phyloP scores from a whole-genome alignment of 2,888 invertebrate species.

The Lepidonotus clava region DNA sequence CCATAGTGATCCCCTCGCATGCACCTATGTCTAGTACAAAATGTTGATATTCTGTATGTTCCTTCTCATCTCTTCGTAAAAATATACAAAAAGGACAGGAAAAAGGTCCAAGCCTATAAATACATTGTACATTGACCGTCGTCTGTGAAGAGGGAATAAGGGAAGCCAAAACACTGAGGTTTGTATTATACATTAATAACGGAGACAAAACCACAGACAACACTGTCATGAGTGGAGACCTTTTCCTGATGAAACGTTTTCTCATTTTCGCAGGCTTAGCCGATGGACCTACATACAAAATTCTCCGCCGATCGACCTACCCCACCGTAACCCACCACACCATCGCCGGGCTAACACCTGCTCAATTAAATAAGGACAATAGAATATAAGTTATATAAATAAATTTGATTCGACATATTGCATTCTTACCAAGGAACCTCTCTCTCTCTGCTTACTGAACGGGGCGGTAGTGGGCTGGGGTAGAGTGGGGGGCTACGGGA shows the following conservation, averaged over 20 bases:
- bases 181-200: background rate
- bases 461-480: slow-evolving; percentile 27
- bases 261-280: background rate
- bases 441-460: background rate
- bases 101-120: slow-evolving; percentile 51
- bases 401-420: slow-evolving; percentile 48
- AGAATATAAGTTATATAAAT: slow-evolving; percentile 50
- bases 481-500: background rate
- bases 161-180: slow-evolving; percentile 32
- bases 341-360: slow-evolving; percentile 9
- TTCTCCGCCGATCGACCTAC: background rate
- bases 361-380: slow-evolving; percentile 27
- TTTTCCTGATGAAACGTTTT: background rate
- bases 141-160: slow-evolving; percentile 13
- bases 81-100: slow-evolving; percentile 56
- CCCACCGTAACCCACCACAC: background rate
- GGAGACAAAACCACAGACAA: background rate
- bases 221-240: background rate
- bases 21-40: slow-evolving; percentile 38
- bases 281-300: background rate
- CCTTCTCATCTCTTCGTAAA: slow-evolving; percentile 47
- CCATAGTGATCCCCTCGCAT: background rate
- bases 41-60: slow-evolving; percentile 29
- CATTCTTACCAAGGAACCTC: slow-evolving; percentile 28
- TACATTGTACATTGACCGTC: slow-evolving; percentile 41